Percentiles rank a stretch among this genome's conserved stretches.
These are phyloP conservation scores for Pelagia noctiluca DNA, from an alignment of 30 jellyfish, hydroid and myxozoan species.

Conservation along the genomic window DNA sequence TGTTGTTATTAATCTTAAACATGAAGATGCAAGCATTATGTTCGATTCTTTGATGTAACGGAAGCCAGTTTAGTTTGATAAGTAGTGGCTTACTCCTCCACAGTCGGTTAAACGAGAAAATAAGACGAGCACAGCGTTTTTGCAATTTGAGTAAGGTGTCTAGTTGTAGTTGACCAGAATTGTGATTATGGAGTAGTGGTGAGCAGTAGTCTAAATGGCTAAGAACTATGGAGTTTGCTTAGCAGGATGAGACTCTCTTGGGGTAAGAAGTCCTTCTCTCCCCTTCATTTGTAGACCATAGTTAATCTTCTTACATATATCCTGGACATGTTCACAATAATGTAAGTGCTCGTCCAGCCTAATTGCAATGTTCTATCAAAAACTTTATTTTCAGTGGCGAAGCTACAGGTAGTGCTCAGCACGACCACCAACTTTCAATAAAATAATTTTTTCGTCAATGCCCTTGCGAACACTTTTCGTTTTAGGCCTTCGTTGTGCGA, in stretches of 20 bases:
- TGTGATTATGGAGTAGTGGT: background rate
- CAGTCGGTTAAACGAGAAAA: background rate
- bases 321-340: background rate
- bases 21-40: constrained; percentile 9
- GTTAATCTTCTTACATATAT: too few relatives aligned
- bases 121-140: constrained; percentile 20
- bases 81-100: constrained; percentile 21
- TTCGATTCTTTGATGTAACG: constrained; percentile 5
- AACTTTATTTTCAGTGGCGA: too few relatives aligned
- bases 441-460: too few relatives aligned
- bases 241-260: constrained; percentile 22
- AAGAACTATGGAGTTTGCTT: constrained; percentile 14
- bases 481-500: too few relatives aligned
- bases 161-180: constrained; percentile 2
- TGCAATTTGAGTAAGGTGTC: constrained; percentile 20
- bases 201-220: constrained; percentile 30
- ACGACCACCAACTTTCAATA: too few relatives aligned
- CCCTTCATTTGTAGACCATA: background rate
- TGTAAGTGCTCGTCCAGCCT: constrained; percentile 19
- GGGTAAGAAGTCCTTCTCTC: constrained; percentile 23
- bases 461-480: too few relatives aligned
- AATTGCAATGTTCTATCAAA: too few relatives aligned
- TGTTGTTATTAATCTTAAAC: constrained; percentile 17
- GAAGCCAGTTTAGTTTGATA: constrained; percentile 22
- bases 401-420: too few relatives aligned